phyloP scores from a whole-genome alignment of 2,888 invertebrate species.

The Griposia aprilina region DNA sequence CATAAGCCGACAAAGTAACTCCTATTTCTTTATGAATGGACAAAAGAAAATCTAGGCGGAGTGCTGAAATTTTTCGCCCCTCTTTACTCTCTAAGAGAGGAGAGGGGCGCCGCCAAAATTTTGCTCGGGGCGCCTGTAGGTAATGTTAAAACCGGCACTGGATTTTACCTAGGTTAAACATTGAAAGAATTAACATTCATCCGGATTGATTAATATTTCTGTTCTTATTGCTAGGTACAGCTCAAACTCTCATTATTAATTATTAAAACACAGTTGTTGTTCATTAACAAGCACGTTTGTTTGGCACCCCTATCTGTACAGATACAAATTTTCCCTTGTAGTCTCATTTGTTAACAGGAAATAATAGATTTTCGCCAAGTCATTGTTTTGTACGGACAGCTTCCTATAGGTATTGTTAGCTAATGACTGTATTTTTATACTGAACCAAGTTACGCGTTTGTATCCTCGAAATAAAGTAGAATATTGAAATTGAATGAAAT shows the following conservation, averaged over 20 bases:
- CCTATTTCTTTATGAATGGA: too few species aligned
- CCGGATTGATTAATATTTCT: neutral
- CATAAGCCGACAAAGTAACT: too few species aligned
- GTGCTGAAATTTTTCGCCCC: too few species aligned
- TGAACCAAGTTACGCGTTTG: neutral
- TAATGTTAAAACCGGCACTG: too few species aligned
- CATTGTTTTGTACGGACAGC: slow-evolving; percentile 45
- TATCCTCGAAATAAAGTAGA: neutral
- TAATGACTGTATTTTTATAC: slow-evolving; percentile 50
- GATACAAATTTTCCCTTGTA: slow-evolving; percentile 41
- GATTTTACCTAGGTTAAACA: neutral
- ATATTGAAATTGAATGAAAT: neutral
- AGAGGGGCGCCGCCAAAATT: too few species aligned
- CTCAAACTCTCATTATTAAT: neutral
- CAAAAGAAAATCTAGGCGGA: too few species aligned
- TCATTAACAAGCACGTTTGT: neutral
- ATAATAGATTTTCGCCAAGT: slow-evolving; percentile 46
- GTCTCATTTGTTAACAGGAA: slow-evolving; percentile 38
- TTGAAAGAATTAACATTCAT: neutral
- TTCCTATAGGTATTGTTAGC: slow-evolving; percentile 34
- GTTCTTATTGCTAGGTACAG: neutral
- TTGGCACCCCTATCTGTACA: slow-evolving; percentile 4
- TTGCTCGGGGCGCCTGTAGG: too few species aligned
- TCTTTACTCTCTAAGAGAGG: too few species aligned
- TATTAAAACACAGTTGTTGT: neutral